Percentiles rank a stretch among this genome's conserved stretches.
These are phyloP conservation scores for Rhagologus leucostigma DNA, from an alignment of 2,113 vertebrate genomes.

Conservation along the genomic window DNA sequence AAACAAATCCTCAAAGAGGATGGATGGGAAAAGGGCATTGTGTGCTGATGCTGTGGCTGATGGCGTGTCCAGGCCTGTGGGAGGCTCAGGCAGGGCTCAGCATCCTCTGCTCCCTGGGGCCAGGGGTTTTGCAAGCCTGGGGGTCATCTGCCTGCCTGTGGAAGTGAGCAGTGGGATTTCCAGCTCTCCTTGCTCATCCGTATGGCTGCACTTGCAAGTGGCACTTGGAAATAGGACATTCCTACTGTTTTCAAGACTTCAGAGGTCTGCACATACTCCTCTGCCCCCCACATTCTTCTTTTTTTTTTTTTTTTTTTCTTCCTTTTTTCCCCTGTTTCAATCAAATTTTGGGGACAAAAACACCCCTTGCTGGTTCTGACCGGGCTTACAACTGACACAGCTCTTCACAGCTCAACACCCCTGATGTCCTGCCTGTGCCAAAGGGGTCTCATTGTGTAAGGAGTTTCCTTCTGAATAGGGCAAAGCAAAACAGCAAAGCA, in stretches of 20 bases:
- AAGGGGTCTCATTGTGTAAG: slow-evolving; percentile 49
- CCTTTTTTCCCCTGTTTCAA: not conserved
- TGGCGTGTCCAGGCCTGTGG: rapidly evolving
- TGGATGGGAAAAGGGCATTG: not conserved
- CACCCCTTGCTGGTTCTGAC: not conserved
- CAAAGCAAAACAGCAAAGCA: slow-evolving; percentile 33
- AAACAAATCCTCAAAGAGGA: not conserved
- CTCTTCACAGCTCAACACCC: slow-evolving; percentile 51
- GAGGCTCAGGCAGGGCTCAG: not conserved
- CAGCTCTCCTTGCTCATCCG: not conserved
- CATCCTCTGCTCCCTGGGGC: not conserved
- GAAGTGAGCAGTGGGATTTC: not conserved
- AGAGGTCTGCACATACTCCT: not conserved
- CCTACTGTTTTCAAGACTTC: rapidly evolving
- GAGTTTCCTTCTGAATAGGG: slow-evolving; percentile 60
- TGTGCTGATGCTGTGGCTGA: not conserved
- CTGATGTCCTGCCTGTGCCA: slow-evolving; percentile 20
- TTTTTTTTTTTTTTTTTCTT: not conserved
- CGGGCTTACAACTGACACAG: not conserved
- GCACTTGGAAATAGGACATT: not conserved
- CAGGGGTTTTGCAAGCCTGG: not conserved
- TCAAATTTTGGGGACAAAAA: not conserved
- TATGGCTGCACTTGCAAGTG: not conserved
- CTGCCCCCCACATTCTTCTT: too few species aligned
- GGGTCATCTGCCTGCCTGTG: not conserved